A percentile compares a stretch with the other conserved stretches of the same genome.
These are phyloP conservation scores for Odiellus spinosus DNA, from an alignment of 2,888 invertebrate species.

Conservation along the genomic window DNA sequence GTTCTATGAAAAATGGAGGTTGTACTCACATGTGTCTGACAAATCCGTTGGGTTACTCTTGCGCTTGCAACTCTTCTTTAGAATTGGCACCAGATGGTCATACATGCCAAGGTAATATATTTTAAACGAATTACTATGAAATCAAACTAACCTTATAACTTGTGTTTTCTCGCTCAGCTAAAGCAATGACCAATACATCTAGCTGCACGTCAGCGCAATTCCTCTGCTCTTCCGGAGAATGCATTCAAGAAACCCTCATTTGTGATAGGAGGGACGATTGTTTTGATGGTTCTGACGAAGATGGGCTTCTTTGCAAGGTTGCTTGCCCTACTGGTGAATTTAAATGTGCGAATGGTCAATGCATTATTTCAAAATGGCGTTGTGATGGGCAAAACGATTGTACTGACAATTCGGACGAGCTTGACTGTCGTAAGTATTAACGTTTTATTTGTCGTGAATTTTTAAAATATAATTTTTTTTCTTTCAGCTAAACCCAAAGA, in stretches of 20 bases:
- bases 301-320: no score
- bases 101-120: slow-evolving; percentile 8
- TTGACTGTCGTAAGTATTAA: slow-evolving; percentile 34
- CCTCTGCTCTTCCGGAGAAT: slow-evolving; percentile 7
- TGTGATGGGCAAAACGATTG: slow-evolving; percentile 29
- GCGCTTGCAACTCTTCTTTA: slow-evolving; percentile 6
- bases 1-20: slow-evolving; percentile 35
- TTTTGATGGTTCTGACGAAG: slow-evolving; percentile 7
- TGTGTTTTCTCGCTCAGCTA: no score
- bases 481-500: slow-evolving; percentile 26
- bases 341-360: slow-evolving; percentile 22
- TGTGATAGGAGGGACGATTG: slow-evolving; percentile 36
- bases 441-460: not conserved
- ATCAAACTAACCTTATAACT: no score
- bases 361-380: slow-evolving; percentile 31
- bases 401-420: slow-evolving; percentile 9
- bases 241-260: slow-evolving; percentile 27
- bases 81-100: slow-evolving; percentile 3
- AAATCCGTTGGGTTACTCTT: no score
- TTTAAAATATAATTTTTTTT: no score
- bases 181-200: not conserved
- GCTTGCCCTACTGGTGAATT: no score
- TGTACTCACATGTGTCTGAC: slow-evolving; percentile 52
- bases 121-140: no score
- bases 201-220: slow-evolving; percentile 8